These are phyloP conservation scores for Crocallis elinguaria DNA, from an alignment of 2,888 invertebrate species.

Conservation along the genomic window DNA sequence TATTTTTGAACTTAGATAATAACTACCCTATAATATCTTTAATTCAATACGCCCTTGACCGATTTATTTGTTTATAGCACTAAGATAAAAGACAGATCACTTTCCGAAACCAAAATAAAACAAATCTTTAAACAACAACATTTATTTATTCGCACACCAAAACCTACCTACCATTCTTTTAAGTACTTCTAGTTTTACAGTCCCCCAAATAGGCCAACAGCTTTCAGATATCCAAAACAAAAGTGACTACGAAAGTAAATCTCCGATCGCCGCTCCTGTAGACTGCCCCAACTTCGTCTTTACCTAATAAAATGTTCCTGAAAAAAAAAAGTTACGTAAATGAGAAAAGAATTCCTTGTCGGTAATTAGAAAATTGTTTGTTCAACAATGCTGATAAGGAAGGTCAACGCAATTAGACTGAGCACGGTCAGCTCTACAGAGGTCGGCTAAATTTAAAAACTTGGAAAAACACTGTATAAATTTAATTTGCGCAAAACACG, in stretches of 20 bases:
- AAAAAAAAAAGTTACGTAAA: slow-evolving; percentile 30
- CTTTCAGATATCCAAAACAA: slow-evolving; percentile 16
- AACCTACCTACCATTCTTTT: slow-evolving; percentile 6
- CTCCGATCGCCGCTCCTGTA: slow-evolving; percentile 12
- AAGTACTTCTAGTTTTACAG: slow-evolving; percentile 7
- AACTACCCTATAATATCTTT: too few relatives aligned
- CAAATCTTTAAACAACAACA: slow-evolving; percentile 1
- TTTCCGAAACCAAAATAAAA: not conserved
- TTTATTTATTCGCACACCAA: slow-evolving; percentile 8
- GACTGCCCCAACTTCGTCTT: slow-evolving; percentile 23
- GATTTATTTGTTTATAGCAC: too few relatives aligned
- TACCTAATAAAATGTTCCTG: slow-evolving; percentile 30
- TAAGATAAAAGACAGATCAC: not conserved
- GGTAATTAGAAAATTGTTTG: slow-evolving; percentile 41
- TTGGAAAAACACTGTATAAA: slow-evolving; percentile 24
- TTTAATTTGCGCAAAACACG: slow-evolving; percentile 26
- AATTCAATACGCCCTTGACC: too few relatives aligned
- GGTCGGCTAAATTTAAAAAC: slow-evolving; percentile 21
- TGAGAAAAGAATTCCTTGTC: slow-evolving; percentile 31
- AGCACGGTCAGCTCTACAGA: slow-evolving; percentile 23
- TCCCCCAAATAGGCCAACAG: slow-evolving; percentile 22
- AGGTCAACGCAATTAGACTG: slow-evolving; percentile 32
- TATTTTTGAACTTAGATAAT: too few relatives aligned
- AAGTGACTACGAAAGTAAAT: slow-evolving; percentile 20
- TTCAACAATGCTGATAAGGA: slow-evolving; percentile 35